Percentiles rank a stretch among this genome's conserved stretches.
Evolutionary conservation across 2,797 vertebrate species (phyloP).

Genomic region (Takifugu rubripes): DNA sequence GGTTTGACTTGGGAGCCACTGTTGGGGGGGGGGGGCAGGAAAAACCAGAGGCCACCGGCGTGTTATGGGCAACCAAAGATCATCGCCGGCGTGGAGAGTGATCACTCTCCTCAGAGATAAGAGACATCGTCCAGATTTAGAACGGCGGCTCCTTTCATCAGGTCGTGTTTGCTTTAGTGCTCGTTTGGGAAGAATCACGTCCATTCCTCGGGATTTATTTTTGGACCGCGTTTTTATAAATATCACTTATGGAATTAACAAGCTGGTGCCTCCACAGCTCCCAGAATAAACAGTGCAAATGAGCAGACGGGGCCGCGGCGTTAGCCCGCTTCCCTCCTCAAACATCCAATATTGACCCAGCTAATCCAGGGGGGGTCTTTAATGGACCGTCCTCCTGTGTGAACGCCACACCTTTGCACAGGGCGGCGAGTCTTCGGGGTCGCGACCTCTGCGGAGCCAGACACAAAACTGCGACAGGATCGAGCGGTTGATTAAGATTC

Average conservation of each 20-base stretch:
- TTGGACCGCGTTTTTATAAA: too few relatives aligned
- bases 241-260: conserved; percentile 30
- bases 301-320: conserved; percentile 50
- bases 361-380: conserved; percentile 45
- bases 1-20: conserved; percentile 66
- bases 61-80: neutral
- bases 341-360: conserved; percentile 64
- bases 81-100: conserved; percentile 35
- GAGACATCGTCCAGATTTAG: neutral
- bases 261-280: conserved; percentile 39
- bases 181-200: too few relatives aligned
- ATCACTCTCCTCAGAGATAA: conserved; percentile 24
- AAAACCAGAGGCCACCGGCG: neutral
- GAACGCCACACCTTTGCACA: conserved; percentile 31
- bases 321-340: conserved; percentile 54
- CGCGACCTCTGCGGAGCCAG: conserved; percentile 7
- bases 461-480: neutral
- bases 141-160: neutral
- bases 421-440: too few relatives aligned
- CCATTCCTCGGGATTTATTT: too few relatives aligned
- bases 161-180: neutral
- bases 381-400: conserved; percentile 42
- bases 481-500: conserved; percentile 50
- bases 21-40: conserved; percentile 17
- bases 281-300: conserved; percentile 56